Conservation (phyloP, 1,140 invertebrate species). For the Bombus cullumanus region DNA sequence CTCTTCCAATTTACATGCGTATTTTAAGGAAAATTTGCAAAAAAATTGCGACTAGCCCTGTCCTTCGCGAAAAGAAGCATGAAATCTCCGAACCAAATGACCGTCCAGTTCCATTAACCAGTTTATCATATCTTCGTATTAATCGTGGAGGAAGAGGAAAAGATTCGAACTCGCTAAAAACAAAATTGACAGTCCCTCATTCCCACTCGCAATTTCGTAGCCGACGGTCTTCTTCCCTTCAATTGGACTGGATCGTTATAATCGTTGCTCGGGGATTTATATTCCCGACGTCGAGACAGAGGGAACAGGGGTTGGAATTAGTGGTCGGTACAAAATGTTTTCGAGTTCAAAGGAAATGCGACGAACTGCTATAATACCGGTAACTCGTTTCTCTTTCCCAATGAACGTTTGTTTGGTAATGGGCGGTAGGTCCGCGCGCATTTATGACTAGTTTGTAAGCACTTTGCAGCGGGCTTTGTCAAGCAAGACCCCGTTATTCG, state of each 20-base stretch:
- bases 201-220: constrained; percentile 7
- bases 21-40: neutral
- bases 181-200: neutral
- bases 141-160: neutral
- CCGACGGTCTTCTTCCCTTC: neutral
- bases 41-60: neutral
- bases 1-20: neutral
- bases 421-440: constrained; percentile 41
- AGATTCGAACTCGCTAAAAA: neutral
- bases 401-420: constrained; percentile 64
- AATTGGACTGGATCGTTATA: neutral
- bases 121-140: too few relatives aligned
- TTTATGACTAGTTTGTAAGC: constrained; percentile 65
- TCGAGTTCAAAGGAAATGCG: constrained; percentile 56
- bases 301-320: neutral
- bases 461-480: constrained; percentile 51
- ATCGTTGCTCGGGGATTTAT: constrained; percentile 36
- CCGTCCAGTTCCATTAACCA: neutral
- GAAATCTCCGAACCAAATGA: neutral
- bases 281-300: constrained; percentile 27
- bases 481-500: constrained; percentile 15
- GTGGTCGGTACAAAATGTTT: constrained; percentile 50
- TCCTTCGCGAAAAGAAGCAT: neutral
- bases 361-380: constrained; percentile 40
- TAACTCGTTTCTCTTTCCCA: constrained; percentile 57